Evolutionary conservation across 1,140 invertebrate genomes (phyloP).

Genomic region (Bradynema listronoti): DNA sequence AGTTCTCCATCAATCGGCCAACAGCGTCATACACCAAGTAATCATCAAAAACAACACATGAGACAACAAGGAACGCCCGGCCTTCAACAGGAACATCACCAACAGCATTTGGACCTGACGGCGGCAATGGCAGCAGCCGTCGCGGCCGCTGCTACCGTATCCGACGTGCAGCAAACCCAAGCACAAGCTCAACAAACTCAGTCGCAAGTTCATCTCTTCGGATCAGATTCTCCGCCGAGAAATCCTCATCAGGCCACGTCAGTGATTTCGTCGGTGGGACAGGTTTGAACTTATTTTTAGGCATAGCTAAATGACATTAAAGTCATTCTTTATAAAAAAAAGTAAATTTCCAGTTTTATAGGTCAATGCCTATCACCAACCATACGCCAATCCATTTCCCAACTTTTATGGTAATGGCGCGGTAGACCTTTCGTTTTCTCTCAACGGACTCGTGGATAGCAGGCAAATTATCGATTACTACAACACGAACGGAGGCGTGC

Average conservation of each 20-base stretch:
- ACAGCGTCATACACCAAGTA: background rate
- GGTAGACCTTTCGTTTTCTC: slow-evolving; percentile 4
- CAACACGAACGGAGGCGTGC: slow-evolving; percentile 2
- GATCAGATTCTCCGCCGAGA: background rate
- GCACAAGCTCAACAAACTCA: too few relatives aligned
- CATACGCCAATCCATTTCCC: slow-evolving; percentile 3
- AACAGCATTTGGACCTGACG: slow-evolving; percentile 7
- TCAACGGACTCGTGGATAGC: slow-evolving; percentile 14
- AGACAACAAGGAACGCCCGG: background rate
- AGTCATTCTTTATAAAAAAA: background rate
- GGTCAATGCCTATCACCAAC: slow-evolving; percentile 15
- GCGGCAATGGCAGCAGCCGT: background rate
- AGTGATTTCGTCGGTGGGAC: slow-evolving; percentile 25
- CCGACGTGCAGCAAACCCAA: slow-evolving; percentile 2
- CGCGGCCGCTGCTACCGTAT: background rate
- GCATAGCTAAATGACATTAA: background rate
- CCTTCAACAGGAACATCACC: background rate
- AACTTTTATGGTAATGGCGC: slow-evolving; percentile 7
- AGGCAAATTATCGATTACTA: slow-evolving; percentile 13
- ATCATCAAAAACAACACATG: background rate
- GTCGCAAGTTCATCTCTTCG: too few relatives aligned
- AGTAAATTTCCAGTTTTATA: background rate
- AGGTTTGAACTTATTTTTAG: slow-evolving; percentile 9
- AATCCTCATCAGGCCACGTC: slow-evolving; percentile 22
- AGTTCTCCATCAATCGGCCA: too few relatives aligned